Evolutionary conservation across 35 echinoderm and acorn worm species (phyloP).

Genomic region (Patiria miniata): DNA sequence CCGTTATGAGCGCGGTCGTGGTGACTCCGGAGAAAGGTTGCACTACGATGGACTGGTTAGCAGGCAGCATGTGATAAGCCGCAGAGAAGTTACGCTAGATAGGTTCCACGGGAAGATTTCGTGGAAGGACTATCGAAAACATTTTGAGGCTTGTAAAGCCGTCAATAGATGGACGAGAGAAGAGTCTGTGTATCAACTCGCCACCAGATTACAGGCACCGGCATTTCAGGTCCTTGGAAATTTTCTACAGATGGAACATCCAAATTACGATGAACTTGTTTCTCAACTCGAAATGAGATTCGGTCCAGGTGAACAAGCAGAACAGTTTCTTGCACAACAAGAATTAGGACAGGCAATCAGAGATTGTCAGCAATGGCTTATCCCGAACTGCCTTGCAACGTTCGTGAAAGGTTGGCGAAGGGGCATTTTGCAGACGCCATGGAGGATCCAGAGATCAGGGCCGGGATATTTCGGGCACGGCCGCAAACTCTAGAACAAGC

Average conservation of each 20-base stretch:
- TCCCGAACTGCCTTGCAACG: neutral
- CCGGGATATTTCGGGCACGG: conserved; percentile 1
- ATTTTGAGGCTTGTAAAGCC: conserved; percentile 29
- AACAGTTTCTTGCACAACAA: neutral
- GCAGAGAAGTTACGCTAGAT: neutral
- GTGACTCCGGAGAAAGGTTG: neutral
- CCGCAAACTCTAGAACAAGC: conserved; percentile 18
- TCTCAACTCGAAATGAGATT: neutral
- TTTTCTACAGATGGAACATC: neutral
- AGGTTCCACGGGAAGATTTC: conserved; percentile 1
- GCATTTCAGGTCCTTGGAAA: neutral
- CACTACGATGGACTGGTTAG: neutral
- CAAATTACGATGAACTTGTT: neutral
- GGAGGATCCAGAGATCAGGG: conserved; percentile 25
- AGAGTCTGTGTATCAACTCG: neutral
- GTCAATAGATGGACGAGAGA: neutral
- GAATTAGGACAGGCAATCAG: neutral
- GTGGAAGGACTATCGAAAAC: conserved; percentile 30
- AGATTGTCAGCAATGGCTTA: conserved; percentile 11
- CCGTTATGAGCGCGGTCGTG: neutral
- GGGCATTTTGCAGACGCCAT: conserved; percentile 34
- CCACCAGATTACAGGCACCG: neutral
- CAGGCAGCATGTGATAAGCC: neutral
- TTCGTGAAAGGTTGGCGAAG: neutral
- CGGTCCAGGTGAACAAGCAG: conserved; percentile 29